Base-by-base conservation (phyloP, 53 echinoderm and acorn worm genomes). In the Stichopus horrens region DNA sequence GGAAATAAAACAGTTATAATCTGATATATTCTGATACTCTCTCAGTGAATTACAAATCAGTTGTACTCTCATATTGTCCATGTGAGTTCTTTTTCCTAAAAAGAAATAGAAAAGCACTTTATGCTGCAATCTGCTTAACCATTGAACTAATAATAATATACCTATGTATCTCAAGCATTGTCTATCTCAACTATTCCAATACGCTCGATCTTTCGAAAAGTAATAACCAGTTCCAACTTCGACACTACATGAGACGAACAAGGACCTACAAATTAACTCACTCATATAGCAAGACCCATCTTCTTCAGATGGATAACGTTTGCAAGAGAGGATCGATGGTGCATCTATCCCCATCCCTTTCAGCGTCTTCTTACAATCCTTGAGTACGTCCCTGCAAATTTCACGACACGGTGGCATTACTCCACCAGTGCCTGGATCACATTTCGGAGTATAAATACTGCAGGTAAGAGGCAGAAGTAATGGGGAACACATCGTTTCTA, bases 381-480 rank as follows among this genome's bases (percentile, higher is more conserved):
- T 92, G 22, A 89, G 76, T 7, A 92, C 75, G 21, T 86, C 13
- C 21, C 92, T 53, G 81, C 92, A 92, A 0, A 80, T 86, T 73
- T 92, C 92, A 22, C 86, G 77, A 55, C 92, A 92, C 5, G 92
- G 92, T 18, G 55, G 57, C 5, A 53, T 68, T 5, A 68, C 74
- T 5, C 75, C 86, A 8, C 89, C 89, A n/a, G 89, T 92, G 58
- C 9, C 14, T 5, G 91, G 87, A 37, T 89, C 88, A 53, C 92
- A 95, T 71, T 57, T 91, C 0, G 95, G 95, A 9, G 90, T 22
- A 79, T 86, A 88, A 0, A 79, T 57, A 5, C 89, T 89, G 63
- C 95, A 95, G 5, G 93, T 68, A n/a, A 93, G 77, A 0, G 86
- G 88, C 18, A 81, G 53, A 21, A 91, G 54, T 53, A 91, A 86